Conservation (phyloP, 2,797 vertebrate species). For the Melanitta fusca region DNA sequence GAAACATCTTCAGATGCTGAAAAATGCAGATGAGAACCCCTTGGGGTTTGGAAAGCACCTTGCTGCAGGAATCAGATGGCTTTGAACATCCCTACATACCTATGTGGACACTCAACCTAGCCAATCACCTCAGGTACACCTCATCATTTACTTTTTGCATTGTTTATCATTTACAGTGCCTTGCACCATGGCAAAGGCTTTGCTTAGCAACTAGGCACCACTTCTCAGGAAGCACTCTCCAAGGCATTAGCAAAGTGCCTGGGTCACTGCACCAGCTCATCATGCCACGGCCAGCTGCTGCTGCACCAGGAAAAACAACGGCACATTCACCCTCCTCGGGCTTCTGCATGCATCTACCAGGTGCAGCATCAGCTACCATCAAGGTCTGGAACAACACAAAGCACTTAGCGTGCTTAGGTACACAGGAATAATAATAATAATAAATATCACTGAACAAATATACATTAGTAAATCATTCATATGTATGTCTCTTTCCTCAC, state of each 20-base stretch:
- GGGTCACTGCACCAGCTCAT: background rate
- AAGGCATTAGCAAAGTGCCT: background rate
- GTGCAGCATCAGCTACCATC: background rate
- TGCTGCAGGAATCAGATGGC: fast-evolving
- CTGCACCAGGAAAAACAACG: fast-evolving
- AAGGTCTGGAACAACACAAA: fast-evolving
- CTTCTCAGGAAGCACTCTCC: background rate
- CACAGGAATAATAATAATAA: background rate
- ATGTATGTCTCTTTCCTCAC: background rate
- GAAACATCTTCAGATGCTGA: background rate
- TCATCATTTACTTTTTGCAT: background rate
- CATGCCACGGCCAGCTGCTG: fast-evolving
- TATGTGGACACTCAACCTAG: background rate
- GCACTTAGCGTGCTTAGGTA: background rate
- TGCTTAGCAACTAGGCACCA: conserved; percentile 41
- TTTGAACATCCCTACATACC: background rate
- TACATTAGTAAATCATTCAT: background rate
- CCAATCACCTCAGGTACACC: background rate
- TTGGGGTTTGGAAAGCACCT: background rate
- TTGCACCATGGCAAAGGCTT: background rate
- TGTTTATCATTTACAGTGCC: background rate
- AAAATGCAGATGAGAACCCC: background rate
- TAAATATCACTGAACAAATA: background rate
- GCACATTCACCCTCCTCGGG: background rate
- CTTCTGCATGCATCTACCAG: background rate